Evolutionary conservation across 2,888 invertebrate genomes (phyloP), one percentile per base, ranked within the genome.

Genomic region (Stramonita haemastoma): DNA sequence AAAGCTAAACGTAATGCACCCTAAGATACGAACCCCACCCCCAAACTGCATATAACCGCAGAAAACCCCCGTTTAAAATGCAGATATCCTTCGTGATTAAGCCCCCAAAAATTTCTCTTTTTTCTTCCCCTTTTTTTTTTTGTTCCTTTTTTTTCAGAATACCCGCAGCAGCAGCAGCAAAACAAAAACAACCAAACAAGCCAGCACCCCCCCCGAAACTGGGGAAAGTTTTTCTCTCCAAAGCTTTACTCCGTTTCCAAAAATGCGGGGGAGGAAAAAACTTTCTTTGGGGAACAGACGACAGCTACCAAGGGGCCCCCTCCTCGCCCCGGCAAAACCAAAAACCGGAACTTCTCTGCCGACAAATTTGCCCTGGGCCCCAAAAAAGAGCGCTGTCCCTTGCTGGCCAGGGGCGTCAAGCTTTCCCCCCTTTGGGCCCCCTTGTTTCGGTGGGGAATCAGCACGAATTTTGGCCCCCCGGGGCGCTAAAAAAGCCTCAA

Each of bases 401-500:
- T 83, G n/a, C 32, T 29, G 56, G 73, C 66, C 85, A 70, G n/a
- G n/a, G 89, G 85, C 89, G 89, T 89, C 84, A 73, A 89, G 46
- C 60, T n/a, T n/a, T 81, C 73, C 26, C 11, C 36, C 88, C n/a
- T 85, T 84, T 73, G 70, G 73, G n/a, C 46, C 70, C 66, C 46
- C 46, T 36, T 84, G 84, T 83, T n/a, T n/a, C n/a, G n/a, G n/a
- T n/a, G n/a, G n/a, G n/a, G n/a, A n/a, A n/a, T n/a, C n/a, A n/a
- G n/a, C n/a, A n/a, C n/a, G n/a, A n/a, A n/a, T n/a, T n/a, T n/a
- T n/a, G n/a, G n/a, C n/a, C n/a, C n/a, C n/a, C n/a, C n/a, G n/a
- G n/a, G 85, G 89, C 32, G 84, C 70, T 89, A n/a, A 89, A 89
- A 66, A 85, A 89, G 85, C 70, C 66, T 66, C 60, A 89, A 73